Conservation (phyloP, 2,888 invertebrate species). For the Camptogramma bilineatum region DNA sequence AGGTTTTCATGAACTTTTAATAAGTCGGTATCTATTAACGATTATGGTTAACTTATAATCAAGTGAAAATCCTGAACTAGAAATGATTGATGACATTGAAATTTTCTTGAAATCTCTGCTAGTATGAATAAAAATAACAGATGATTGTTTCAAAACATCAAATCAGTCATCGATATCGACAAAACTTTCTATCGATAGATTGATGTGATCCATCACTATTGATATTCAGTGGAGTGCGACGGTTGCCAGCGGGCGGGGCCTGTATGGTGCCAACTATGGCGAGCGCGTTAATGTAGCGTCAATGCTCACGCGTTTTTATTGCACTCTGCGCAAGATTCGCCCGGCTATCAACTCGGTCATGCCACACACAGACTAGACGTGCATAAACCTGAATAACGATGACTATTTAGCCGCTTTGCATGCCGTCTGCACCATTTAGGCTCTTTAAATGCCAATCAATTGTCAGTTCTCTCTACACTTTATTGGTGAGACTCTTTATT, state of each 20-base stretch:
- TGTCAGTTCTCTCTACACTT: not conserved
- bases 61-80: not conserved
- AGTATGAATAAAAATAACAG: not conserved
- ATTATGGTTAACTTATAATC: not conserved
- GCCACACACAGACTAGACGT: constrained; percentile 63
- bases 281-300: constrained; percentile 82
- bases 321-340: constrained; percentile 64
- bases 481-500: not conserved
- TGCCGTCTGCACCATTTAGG: constrained; percentile 2
- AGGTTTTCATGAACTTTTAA: not conserved
- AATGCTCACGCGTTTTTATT: constrained; percentile 72
- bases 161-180: constrained; percentile 34
- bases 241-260: constrained; percentile 75
- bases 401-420: constrained; percentile 7
- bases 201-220: constrained; percentile 66
- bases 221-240: constrained; percentile 61
- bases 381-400: constrained; percentile 19
- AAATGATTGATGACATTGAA: not conserved
- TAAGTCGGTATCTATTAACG: not conserved
- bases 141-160: not conserved
- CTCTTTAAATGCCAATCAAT: constrained; percentile 7
- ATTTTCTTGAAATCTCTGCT: not conserved
- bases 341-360: constrained; percentile 66
- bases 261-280: constrained; percentile 81
- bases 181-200: constrained; percentile 59